Percentiles rank a stretch among this genome's conserved stretches.
Conservation (phyloP, 2,113 vertebrate species). For the Columbina picui region DNA sequence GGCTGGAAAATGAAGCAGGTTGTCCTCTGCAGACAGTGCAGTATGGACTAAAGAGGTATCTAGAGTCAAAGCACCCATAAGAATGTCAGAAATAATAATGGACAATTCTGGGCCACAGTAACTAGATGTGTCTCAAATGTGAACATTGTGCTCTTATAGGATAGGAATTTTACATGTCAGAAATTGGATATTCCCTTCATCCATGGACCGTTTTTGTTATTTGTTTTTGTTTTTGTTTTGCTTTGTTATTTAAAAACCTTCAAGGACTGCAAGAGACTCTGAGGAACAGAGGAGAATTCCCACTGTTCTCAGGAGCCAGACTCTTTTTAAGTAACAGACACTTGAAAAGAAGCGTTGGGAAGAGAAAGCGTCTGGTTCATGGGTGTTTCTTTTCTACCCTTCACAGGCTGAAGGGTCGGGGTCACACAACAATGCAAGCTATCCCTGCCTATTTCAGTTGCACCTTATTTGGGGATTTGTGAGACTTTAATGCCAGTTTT, state of each 20-base stretch:
- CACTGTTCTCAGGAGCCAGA: background rate
- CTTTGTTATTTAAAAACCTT: background rate
- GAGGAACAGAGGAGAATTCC: conserved; percentile 27
- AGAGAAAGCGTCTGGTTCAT: background rate
- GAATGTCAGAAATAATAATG: background rate
- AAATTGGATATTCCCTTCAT: background rate
- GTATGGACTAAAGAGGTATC: background rate
- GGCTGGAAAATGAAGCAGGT: background rate
- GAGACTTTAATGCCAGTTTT: background rate
- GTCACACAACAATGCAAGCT: background rate
- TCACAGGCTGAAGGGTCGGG: background rate
- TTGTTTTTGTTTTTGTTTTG: no score
- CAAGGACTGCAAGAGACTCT: background rate
- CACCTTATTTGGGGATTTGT: background rate
- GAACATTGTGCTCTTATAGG: background rate
- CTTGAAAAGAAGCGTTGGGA: conserved; percentile 21
- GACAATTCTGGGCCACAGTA: background rate
- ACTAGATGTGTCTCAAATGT: background rate
- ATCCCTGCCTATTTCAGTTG: background rate
- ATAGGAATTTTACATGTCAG: background rate
- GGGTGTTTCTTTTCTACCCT: background rate
- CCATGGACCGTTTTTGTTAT: background rate
- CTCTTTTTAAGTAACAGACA: background rate
- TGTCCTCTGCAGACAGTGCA: background rate
- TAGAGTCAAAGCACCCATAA: background rate